A percentile compares a stretch with the other conserved stretches of the same genome.
Conservation (phyloP, 2,113 vertebrate species). For the Micromys minutus region DNA sequence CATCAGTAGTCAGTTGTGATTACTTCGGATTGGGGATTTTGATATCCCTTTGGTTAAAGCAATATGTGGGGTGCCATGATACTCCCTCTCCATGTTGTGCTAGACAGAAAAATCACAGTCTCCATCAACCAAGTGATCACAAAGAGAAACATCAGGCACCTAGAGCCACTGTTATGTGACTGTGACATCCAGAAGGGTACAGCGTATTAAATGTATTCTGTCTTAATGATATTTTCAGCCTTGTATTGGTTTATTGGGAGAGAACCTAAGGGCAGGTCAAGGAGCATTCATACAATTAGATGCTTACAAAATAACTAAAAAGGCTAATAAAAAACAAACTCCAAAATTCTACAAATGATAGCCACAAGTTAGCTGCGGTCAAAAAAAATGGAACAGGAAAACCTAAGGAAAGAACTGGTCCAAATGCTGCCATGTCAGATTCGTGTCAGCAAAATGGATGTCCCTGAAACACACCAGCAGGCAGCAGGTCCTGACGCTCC, state of each 20-base stretch:
- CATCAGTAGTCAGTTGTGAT: not conserved
- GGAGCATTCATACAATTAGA: not conserved
- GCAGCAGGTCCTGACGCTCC: not conserved
- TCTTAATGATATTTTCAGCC: not conserved
- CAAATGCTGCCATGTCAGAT: not conserved
- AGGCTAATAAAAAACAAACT: not conserved
- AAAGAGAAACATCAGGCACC: not conserved
- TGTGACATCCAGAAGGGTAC: too few species aligned
- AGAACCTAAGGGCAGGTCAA: not conserved
- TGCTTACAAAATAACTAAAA: constrained; percentile 2
- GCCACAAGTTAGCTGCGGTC: not conserved
- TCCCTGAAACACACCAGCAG: not conserved
- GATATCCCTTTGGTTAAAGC: not conserved
- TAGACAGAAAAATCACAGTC: not conserved
- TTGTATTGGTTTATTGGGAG: not conserved
- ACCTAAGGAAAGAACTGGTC: not conserved
- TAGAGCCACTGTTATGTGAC: not conserved
- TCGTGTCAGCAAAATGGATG: not conserved
- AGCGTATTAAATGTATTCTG: not conserved
- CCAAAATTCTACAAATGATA: not conserved
- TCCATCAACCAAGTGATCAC: not conserved
- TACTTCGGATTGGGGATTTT: not conserved
- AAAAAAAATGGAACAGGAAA: not conserved
- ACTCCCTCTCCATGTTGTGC: too few species aligned
- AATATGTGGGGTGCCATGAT: not conserved